These are phyloP conservation scores for Pitta sordida DNA, from an alignment of 2,113 vertebrate genomes.

Conservation along the genomic window DNA sequence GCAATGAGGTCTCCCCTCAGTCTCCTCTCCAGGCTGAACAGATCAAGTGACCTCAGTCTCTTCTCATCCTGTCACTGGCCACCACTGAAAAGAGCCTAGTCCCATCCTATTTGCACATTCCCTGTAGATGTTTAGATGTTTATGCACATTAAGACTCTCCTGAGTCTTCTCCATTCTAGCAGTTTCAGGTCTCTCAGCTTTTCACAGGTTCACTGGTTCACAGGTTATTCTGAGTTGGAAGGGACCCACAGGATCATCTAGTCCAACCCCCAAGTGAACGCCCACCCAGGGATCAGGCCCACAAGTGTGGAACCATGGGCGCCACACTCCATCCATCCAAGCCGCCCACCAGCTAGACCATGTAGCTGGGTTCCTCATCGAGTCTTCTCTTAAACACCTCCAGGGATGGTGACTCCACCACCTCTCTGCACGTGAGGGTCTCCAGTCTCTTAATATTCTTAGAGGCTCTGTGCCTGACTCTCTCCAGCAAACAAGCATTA, in stretches of 20 bases:
- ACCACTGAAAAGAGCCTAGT: not conserved
- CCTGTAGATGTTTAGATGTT: not conserved
- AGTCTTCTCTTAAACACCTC: too few relatives aligned
- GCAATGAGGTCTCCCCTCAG: not conserved
- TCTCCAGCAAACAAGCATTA: not conserved
- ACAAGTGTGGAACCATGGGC: too few relatives aligned
- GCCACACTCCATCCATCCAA: too few relatives aligned
- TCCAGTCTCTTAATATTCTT: not conserved
- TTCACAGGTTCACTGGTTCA: too few relatives aligned
- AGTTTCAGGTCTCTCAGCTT: not conserved
- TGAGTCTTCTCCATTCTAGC: not conserved
- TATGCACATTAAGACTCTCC: not conserved
- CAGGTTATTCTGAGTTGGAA: too few relatives aligned
- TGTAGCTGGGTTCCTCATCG: too few relatives aligned
- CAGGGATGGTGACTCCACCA: too few relatives aligned
- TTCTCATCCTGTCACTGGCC: not conserved
- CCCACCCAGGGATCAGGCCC: too few relatives aligned
- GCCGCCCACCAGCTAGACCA: too few relatives aligned
- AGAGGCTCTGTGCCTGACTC: not conserved
- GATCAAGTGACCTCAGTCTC: not conserved
- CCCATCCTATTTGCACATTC: not conserved
- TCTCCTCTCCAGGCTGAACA: not conserved
- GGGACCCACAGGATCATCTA: too few relatives aligned
- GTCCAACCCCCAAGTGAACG: too few relatives aligned
- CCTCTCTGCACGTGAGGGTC: fast-evolving